Base-by-base conservation (phyloP, 2,797 vertebrate genomes). In the Coracias cyanogaster region DNA sequence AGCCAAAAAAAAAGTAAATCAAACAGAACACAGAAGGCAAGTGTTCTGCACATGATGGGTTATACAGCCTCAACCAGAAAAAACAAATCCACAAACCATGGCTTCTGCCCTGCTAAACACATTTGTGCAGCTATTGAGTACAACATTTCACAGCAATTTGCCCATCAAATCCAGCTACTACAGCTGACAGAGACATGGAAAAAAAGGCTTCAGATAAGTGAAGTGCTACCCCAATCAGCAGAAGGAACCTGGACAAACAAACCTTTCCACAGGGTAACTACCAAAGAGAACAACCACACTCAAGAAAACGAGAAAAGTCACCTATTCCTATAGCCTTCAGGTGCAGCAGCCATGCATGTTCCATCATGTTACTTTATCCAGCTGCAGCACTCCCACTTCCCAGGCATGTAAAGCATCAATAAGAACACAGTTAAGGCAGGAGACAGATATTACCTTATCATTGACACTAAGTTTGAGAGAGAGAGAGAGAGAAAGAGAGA, bases 251-350 rank as follows among this genome's bases (percentile, higher is more conserved):
- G 61, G 90, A 94, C 93, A 94, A 94, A 96, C 85, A 72, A 95
- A 96, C 91, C 93, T 94, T 20, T 91, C 88, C 90, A 94, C 88
- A 96, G 77, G 86, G 70, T n/a, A 91, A 95, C 89, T 93, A 95
- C 76, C 17, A 3, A 89, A 86, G 52, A 94, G 90, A 91, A 94
- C 94, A 87, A 96, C 69, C 91, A 95, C 94, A 96, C 92, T 94
- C 51, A 97, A 96, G 94, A 97, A 96, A 96, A 97, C 25, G 0
- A 96, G 90, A 96, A 97, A 91, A 95, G 90, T 97, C 96, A 96
- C 95, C 96, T 97, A 97, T 94, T 97, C 96, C 96, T 96, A 96
- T 88, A 97, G 96, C 96, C 96, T 97, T 96, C 95, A 89, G 96
- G 93, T 95, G 96, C 96, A 97, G 92, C 96, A 96, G 94, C 94